These are phyloP conservation scores for Agriopis leucophaearia DNA, from an alignment of 2,888 invertebrate genomes.

Conservation along the genomic window DNA sequence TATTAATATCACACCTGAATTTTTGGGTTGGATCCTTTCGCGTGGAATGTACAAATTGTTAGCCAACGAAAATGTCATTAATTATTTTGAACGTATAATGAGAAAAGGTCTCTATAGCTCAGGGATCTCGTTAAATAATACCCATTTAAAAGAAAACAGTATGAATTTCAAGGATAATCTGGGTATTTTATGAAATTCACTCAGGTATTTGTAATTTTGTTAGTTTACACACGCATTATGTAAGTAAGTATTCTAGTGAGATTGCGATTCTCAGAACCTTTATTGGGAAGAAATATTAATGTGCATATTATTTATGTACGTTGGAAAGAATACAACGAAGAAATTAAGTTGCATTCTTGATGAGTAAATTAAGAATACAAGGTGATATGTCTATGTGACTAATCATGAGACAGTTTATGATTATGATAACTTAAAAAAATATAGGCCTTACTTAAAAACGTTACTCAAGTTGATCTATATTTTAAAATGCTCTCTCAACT, in stretches of 20 bases:
- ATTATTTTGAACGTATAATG: slow-evolving; percentile 41
- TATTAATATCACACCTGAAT: slow-evolving; percentile 39
- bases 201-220: slow-evolving; percentile 7
- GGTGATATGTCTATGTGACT: too few species aligned
- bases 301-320: too few species aligned
- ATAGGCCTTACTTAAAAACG: too few species aligned
- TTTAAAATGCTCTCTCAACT: too few species aligned
- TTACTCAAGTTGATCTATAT: too few species aligned
- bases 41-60: slow-evolving; percentile 37
- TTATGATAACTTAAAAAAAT: too few species aligned
- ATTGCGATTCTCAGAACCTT: slow-evolving; percentile 15
- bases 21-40: slow-evolving; percentile 34
- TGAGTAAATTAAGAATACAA: too few species aligned
- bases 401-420: too few species aligned
- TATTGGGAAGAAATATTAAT: slow-evolving; percentile 20
- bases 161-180: slow-evolving; percentile 20
- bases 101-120: slow-evolving; percentile 29
- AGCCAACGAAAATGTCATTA: slow-evolving; percentile 38
- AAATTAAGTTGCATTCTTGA: too few species aligned
- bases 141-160: slow-evolving; percentile 24
- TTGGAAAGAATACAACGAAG: too few species aligned
- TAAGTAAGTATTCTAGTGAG: neutral
- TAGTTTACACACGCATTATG: neutral
- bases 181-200: slow-evolving; percentile 4
- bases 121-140: slow-evolving; percentile 23